These are phyloP conservation scores for Griposia aprilina DNA, from an alignment of 2,888 invertebrate genomes.

Conservation along the genomic window DNA sequence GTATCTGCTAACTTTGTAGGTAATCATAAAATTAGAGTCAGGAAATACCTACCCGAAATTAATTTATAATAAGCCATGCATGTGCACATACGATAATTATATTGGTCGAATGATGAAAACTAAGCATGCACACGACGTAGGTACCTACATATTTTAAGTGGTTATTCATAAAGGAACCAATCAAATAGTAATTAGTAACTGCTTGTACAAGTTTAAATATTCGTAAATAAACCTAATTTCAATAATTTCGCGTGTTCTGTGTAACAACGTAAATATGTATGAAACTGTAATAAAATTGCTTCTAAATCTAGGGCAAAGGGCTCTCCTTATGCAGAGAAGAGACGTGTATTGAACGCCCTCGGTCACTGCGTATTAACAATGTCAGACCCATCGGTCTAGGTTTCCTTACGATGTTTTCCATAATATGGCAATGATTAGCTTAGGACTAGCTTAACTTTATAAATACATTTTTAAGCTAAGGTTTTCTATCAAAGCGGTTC, in stretches of 20 bases:
- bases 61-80: no score
- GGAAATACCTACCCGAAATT: background rate
- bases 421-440: background rate
- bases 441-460: background rate
- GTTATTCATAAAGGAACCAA: conserved; percentile 10
- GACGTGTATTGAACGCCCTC: background rate
- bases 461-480: background rate
- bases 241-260: background rate
- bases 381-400: background rate
- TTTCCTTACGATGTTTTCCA: background rate
- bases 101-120: background rate
- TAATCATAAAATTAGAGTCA: background rate
- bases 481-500: no score
- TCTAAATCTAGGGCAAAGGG: no score
- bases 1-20: background rate
- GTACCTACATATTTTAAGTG: background rate
- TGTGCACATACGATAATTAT: background rate
- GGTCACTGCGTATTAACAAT: no score
- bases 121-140: no score
- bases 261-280: background rate
- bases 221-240: background rate
- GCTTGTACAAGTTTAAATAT: background rate
- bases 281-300: background rate
- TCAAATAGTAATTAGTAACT: conserved; percentile 14
- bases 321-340: background rate